Evolutionary conservation across 1,140 invertebrate genomes (phyloP), one percentile per base, ranked within the genome.

Genomic region (Cydia amplana): DNA sequence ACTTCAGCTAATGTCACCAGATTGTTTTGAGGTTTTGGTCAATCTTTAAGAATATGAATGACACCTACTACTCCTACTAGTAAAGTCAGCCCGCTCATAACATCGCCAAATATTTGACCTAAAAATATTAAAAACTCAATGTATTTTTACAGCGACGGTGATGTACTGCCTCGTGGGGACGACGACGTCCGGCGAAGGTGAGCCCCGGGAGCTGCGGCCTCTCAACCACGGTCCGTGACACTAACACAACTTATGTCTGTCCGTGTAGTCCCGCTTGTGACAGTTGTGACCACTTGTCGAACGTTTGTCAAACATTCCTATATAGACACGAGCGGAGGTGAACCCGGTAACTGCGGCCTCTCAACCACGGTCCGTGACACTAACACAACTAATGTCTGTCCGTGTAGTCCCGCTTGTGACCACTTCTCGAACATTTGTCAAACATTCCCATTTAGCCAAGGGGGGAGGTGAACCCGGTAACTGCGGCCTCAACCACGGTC

Each of bases 121-220:
- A 43, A 0, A 14, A 18, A 14, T 0, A 18, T 55, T 55, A 1
- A 23, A 20, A 60, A 12, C 4, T 18, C 14, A 12, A 67, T 67
- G 16, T 67, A 16, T 16, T 43, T 5, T 76, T 83, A 4, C 82
- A 91, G 89, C 89, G 74, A 91, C 89, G 14, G 88, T 91, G 82
- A 90, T 91, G 90, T 91, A 91, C 84, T 88, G 86, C 82, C 80
- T 91, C 77, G 87, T 84, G 74, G 86, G 85, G 74, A 84, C 85
- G 73, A 77, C 79, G 67, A 49, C 77, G 70, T 20, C 73, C 25
- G 75, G 36, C 40, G 77, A 75, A 73, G 74, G 77, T 64, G 51
- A 55, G n/a, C 16, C 51, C 36, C 36, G 16, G 51, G 55, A 60
- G 20, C 55, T 60, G 20, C 51, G n/a, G 60, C 55, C 88, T 51